Evolutionary conservation across 2,888 invertebrate genomes (phyloP), one percentile per base, ranked within the genome.

Genomic region (Pasiphila rectangulata): DNA sequence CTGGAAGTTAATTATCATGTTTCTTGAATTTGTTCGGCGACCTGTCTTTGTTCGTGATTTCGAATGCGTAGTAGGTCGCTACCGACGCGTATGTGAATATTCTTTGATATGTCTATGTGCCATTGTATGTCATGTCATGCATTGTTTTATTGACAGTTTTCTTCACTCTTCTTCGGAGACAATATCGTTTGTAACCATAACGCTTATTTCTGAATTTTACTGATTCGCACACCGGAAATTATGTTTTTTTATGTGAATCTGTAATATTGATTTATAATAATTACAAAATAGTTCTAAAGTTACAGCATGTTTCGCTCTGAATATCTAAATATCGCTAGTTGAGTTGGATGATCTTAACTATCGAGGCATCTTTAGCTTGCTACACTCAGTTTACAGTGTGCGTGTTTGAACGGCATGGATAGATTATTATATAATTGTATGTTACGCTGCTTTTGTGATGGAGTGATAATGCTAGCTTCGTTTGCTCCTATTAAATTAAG

Each of bases 241-340:
- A 16, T 7, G 16, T 16, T 16, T 30, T 16, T 4, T 13, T 23
- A 25, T 13, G 3, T 13, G 6, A 3, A 13, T 6, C 13, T 27
- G 4, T 27, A 13, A 2, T 12, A 1, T 1, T 19, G 23, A n/a
- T 16, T 21, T 30, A 30, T 30, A 10, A 27, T 19, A 29, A 10
- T 17, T 34, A 20, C 7, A 7, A 27, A 27, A 21, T 30, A 20
- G 4, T 36, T 29, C 16, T 29, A 20, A 1, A 7, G 9, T 29
- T 41, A 62, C 57, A 39, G 42, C 62, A 59, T 67, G 68, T 59
- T 62, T 61, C 46, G 70, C 57, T 63, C 68, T 66, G 54, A 69
- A 66, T 67, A 61, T 58, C 56, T 56, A 56, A 48, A 64, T 63
- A 64, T 60, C 47, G 51, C 61, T 57, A 55, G 56, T 56, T 51